phyloP scores from a whole-genome alignment of 2,888 invertebrate species.

The Heteropelma amictum region DNA sequence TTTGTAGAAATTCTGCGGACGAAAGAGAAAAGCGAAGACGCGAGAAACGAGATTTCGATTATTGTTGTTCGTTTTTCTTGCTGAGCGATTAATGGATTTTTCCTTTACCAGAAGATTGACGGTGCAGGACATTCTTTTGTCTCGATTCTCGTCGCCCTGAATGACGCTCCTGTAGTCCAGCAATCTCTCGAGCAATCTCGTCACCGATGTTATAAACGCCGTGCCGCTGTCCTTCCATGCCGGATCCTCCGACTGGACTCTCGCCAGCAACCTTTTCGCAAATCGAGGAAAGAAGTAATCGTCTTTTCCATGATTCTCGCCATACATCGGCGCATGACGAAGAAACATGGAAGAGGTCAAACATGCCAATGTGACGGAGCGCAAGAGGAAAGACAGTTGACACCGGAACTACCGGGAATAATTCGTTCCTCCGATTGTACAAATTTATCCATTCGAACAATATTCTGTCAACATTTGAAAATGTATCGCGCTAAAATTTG shows the following conservation, averaged over 20 bases:
- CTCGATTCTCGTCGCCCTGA: slow-evolving; percentile 96
- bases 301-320: background rate
- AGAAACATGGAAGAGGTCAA: background rate
- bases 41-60: background rate
- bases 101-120: slow-evolving; percentile 90
- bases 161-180: slow-evolving; percentile 97
- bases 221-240: slow-evolving; percentile 95
- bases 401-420: no score
- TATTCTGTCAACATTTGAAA: no score
- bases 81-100: background rate
- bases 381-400: no score
- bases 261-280: slow-evolving; percentile 86
- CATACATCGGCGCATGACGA: background rate
- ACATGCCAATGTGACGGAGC: no score
- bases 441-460: no score
- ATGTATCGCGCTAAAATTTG: no score
- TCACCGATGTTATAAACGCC: slow-evolving; percentile 95
- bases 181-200: slow-evolving; percentile 90
- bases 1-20: slow-evolving; percentile 92
- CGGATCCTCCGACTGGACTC: slow-evolving; percentile 90
- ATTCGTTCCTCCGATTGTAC: no score
- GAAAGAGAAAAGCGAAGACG: background rate
- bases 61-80: background rate
- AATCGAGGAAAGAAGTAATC: background rate
- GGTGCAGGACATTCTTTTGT: slow-evolving; percentile 97